phyloP scores from a whole-genome alignment of 2,113 vertebrate genomes.

The Reinhardtius hippoglossoides region DNA sequence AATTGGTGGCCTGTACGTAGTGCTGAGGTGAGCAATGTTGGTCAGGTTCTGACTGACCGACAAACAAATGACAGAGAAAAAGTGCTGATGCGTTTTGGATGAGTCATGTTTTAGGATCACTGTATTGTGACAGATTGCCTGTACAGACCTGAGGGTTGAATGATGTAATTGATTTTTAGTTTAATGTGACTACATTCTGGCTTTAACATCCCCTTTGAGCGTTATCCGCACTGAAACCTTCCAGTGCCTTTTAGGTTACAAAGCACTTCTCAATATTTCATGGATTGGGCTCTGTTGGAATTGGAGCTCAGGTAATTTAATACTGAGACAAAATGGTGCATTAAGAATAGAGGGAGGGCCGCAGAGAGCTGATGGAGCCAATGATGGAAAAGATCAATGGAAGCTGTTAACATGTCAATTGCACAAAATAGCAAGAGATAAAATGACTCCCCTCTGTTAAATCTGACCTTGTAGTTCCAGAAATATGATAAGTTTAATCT shows the following conservation, averaged over 20 bases:
- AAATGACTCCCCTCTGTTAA: background rate
- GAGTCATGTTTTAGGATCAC: conserved; percentile 45
- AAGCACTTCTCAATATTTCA: conserved; percentile 68
- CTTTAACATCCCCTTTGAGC: background rate
- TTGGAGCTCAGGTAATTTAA: conserved; percentile 51
- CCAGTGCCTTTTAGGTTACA: conserved; percentile 45
- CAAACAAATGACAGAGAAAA: conserved; percentile 51
- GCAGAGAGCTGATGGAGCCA: conserved; percentile 17
- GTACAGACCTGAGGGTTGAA: background rate
- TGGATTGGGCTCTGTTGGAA: conserved; percentile 53
- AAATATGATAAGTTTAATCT: background rate
- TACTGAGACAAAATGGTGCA: conserved; percentile 50
- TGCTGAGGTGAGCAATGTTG: conserved; percentile 59
- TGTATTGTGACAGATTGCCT: conserved; percentile 26
- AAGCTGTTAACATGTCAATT: conserved; percentile 2
- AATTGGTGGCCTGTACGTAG: conserved; percentile 44
- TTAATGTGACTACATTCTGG: background rate
- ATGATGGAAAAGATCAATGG: conserved; percentile 1
- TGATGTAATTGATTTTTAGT: background rate
- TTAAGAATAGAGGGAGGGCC: conserved; percentile 19
- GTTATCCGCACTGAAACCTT: conserved; percentile 16
- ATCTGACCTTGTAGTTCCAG: conserved; percentile 15
- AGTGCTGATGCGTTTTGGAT: conserved; percentile 39
- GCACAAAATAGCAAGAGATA: background rate
- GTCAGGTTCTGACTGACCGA: conserved; percentile 39